Evolutionary conservation across 2,797 vertebrate species (phyloP).

Genomic region (Iguana delicatissima): DNA sequence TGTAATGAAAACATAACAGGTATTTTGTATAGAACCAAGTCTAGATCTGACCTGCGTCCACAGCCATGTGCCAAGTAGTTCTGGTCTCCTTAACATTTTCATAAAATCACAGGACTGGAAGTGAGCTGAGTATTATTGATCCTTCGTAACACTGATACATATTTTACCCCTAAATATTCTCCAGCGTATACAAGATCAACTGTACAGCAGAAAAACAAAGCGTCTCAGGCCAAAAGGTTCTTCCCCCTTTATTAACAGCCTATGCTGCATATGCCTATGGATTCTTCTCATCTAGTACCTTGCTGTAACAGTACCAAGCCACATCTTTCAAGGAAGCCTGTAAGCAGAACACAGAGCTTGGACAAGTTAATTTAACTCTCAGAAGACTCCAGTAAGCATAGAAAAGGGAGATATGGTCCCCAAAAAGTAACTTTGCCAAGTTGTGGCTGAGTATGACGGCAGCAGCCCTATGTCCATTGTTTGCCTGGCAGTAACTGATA

Average conservation of each 20-base stretch:
- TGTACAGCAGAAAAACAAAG: background rate
- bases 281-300: background rate
- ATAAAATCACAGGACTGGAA: no score
- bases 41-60: no score
- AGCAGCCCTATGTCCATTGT: background rate
- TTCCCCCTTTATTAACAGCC: background rate
- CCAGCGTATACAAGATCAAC: background rate
- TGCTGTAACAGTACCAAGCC: background rate
- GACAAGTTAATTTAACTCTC: background rate
- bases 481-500: background rate
- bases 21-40: no score
- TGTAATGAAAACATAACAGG: no score
- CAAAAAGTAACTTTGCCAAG: background rate
- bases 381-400: no score
- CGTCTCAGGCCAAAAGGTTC: no score
- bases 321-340: background rate
- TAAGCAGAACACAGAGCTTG: background rate
- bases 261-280: background rate
- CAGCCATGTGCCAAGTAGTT: no score
- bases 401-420: background rate
- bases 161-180: background rate
- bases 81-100: no score
- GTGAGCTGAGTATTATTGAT: no score
- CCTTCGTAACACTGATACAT: background rate
- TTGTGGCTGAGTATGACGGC: background rate